Evolutionary conservation across 2,797 vertebrate species (phyloP).

Genomic region (Tokudaia tokunoshimensis): DNA sequence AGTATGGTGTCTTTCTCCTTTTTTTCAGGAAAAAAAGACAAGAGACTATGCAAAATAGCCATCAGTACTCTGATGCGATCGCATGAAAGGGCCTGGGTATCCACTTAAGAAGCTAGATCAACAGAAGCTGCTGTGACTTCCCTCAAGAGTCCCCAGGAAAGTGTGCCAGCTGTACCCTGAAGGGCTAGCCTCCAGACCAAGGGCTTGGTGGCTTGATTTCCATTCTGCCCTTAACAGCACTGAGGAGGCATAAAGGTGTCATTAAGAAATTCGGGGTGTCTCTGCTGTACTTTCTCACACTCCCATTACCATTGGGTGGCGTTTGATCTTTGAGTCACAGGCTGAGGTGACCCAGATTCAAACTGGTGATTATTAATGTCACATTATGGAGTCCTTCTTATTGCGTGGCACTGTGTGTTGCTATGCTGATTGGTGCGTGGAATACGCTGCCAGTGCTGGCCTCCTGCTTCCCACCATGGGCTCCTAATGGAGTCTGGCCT

Average conservation of each 20-base stretch:
- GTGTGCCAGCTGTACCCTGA: not conserved
- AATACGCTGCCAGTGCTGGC: too few species aligned
- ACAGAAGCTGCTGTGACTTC: not conserved
- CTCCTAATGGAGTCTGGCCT: not conserved
- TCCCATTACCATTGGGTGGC: constrained; percentile 64
- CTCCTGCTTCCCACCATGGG: not conserved
- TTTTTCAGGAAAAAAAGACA: constrained; percentile 4
- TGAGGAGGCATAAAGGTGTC: constrained; percentile 68
- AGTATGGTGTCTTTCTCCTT: not conserved
- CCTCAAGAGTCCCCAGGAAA: constrained; percentile 41
- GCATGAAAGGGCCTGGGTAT: not conserved
- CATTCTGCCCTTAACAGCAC: not conserved
- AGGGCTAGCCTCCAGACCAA: constrained; percentile 33
- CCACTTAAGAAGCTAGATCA: not conserved
- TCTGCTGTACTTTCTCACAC: constrained; percentile 70
- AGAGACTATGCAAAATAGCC: not conserved
- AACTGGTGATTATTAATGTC: constrained; percentile 77
- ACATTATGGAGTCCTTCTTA: constrained; percentile 31
- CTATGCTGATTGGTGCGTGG: not conserved
- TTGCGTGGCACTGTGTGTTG: not conserved
- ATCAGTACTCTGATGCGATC: constrained; percentile 3
- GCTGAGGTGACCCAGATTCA: constrained; percentile 77
- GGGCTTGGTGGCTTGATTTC: not conserved
- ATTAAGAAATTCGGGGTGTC: constrained; percentile 63
- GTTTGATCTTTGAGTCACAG: constrained; percentile 76